phyloP scores from a whole-genome alignment of 2,113 vertebrate genomes.

The Microtus pennsylvanicus region DNA sequence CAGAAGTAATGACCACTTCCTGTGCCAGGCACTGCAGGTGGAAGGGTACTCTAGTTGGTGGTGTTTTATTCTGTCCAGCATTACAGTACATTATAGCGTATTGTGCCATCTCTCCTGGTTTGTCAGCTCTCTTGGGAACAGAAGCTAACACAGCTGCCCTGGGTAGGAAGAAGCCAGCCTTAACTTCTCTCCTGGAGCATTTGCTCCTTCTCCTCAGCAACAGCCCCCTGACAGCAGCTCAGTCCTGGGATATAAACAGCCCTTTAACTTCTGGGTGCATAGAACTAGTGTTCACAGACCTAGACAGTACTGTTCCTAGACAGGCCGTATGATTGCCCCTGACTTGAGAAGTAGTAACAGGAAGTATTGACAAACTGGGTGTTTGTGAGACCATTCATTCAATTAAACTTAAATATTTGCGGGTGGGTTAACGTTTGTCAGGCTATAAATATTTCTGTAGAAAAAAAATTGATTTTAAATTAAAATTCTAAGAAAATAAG shows the following conservation, averaged over 20 bases:
- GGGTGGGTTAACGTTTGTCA: neutral
- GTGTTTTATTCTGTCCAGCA: neutral
- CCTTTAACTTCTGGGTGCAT: neutral
- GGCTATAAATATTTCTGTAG: neutral
- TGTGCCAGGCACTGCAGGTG: neutral
- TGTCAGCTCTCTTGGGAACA: neutral
- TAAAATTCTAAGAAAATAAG: neutral
- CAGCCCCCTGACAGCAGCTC: neutral
- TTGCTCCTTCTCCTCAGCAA: neutral
- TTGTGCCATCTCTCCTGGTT: neutral
- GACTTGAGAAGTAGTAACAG: neutral
- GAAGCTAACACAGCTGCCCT: neutral
- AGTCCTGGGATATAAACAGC: neutral
- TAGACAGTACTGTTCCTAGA: neutral
- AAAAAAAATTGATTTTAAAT: conserved; percentile 5
- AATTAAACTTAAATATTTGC: neutral
- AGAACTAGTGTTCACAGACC: neutral
- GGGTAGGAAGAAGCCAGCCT: neutral
- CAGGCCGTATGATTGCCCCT: neutral
- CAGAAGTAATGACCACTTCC: neutral
- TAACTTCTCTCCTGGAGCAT: neutral
- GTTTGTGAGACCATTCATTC: neutral
- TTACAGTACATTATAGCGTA: neutral
- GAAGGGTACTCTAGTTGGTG: neutral
- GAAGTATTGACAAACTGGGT: neutral